Evolutionary conservation across 1,140 invertebrate species (phyloP).

Genomic region (Drosophila carrolli): DNA sequence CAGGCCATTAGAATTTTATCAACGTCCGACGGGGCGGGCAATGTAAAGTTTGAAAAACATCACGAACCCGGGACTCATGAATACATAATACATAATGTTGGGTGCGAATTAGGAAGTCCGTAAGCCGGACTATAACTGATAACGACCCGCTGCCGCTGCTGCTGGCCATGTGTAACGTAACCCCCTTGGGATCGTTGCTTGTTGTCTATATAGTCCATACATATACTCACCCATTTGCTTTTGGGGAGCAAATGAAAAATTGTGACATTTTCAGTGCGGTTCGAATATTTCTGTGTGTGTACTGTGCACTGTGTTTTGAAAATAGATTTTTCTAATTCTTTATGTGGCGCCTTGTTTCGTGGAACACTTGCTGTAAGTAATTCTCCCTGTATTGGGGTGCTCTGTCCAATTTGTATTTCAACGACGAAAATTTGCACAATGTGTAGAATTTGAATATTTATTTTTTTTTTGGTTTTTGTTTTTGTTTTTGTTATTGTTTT

Average conservation of each 20-base stretch:
- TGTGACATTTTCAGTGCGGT: slow-evolving; percentile 32
- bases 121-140: slow-evolving; percentile 14
- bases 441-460: slow-evolving; percentile 76
- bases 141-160: slow-evolving; percentile 2
- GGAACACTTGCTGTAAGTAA: slow-evolving; percentile 41
- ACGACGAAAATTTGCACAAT: slow-evolving; percentile 66
- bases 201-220: slow-evolving; percentile 4
- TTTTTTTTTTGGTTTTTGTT: slow-evolving; percentile 34
- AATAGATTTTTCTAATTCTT: slow-evolving; percentile 61
- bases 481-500: slow-evolving; percentile 42
- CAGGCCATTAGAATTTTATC: slow-evolving; percentile 69
- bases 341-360: slow-evolving; percentile 50
- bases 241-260: slow-evolving; percentile 13
- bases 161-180: slow-evolving; percentile 29
- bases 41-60: slow-evolving; percentile 54
- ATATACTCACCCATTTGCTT: slow-evolving; percentile 1
- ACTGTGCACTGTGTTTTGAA: slow-evolving; percentile 13
- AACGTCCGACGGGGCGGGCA: slow-evolving; percentile 39
- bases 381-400: slow-evolving; percentile 41
- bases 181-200: slow-evolving; percentile 20
- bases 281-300: background rate
- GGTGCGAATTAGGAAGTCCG: slow-evolving; percentile 71
- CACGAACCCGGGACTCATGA: slow-evolving; percentile 60
- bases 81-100: slow-evolving; percentile 58
- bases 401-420: slow-evolving; percentile 68